Base-by-base conservation (phyloP, 2,888 invertebrate genomes). In the Tolmerus cingulatus region DNA sequence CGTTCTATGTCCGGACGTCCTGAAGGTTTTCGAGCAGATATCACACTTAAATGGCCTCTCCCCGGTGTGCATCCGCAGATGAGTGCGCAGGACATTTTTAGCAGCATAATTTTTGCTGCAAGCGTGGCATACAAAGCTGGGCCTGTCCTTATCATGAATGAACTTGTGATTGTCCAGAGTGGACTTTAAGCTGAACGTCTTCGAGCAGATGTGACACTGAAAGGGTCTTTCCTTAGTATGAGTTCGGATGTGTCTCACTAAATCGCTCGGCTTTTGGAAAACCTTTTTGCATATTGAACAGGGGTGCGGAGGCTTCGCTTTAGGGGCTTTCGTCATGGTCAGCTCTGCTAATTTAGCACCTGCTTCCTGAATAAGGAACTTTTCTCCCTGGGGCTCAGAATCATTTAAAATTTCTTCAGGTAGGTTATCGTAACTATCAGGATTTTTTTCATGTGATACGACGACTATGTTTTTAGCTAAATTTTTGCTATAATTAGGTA, bases 51-150 rank as follows among this genome's bases (percentile, higher is more conserved):
- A 91, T 0, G 91, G 91, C 3, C 89, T 90, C 14, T 90, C 90
- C 0, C 91, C 91, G 0, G 91, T 91, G 85, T 92, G 92, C 57
- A 92, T 87, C 5, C 92, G 89, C 43, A 91, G 77, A 86, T 91
- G 91, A 8, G 91, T 66, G 16, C 89, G 89, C 2, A 92, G 88
- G 1, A 90, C 90, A n/a, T 90, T 90, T 27, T 88, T 89, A 0
- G 90, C 89, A 0, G 90, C 87, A 88, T 90, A 92, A 16, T 88
- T 86, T 87, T 90, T 91, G 2, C 90, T 90, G 87, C 91, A 89
- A 7, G 89, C 90, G 87, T 91, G 89, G 87, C 90, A 90, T 40
- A 87, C 79, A 57, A 89, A 87, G 37, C 89, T 90, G 0, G 79
- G 77, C 12, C 90, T 86, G 30, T 88, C 87, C 1, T 88, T 37